Conservation (phyloP, 2,888 invertebrate genomes). For the Leucoptera coffeella region DNA sequence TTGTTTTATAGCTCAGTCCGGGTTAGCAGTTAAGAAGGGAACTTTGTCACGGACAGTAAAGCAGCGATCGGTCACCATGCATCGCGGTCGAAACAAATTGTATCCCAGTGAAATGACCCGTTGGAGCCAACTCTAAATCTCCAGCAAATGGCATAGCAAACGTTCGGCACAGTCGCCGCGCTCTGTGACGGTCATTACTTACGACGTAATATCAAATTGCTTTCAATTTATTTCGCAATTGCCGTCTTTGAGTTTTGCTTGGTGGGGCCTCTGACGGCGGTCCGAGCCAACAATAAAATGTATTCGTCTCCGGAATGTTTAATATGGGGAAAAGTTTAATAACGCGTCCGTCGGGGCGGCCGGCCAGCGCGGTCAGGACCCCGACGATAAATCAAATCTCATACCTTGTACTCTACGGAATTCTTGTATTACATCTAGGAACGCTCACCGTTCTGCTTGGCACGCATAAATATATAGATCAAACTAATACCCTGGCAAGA, state of each 20-base stretch:
- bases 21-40: too few species aligned
- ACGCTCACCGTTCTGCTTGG: too few species aligned
- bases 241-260: conserved; percentile 55
- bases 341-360: conserved; percentile 39
- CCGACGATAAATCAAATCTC: conserved; percentile 51
- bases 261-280: conserved; percentile 52
- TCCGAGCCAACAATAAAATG: conserved; percentile 53
- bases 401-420: conserved; percentile 41
- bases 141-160: conserved; percentile 27
- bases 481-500: too few species aligned
- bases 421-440: too few species aligned
- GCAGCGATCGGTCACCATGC: too few species aligned
- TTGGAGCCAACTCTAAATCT: conserved; percentile 23
- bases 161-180: conserved; percentile 33
- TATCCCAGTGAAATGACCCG: conserved; percentile 20
- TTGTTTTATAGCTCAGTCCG: conserved; percentile 1
- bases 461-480: too few species aligned
- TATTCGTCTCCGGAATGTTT: conserved; percentile 57
- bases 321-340: conserved; percentile 57
- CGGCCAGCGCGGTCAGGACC: conserved; percentile 16
- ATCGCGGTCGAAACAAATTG: conserved; percentile 3
- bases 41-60: too few species aligned
- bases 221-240: conserved; percentile 55
- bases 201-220: conserved; percentile 55
- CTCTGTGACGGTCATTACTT: conserved; percentile 48